Base-by-base conservation (phyloP, 2,888 invertebrate genomes). In the Cerceris ruficornis region DNA sequence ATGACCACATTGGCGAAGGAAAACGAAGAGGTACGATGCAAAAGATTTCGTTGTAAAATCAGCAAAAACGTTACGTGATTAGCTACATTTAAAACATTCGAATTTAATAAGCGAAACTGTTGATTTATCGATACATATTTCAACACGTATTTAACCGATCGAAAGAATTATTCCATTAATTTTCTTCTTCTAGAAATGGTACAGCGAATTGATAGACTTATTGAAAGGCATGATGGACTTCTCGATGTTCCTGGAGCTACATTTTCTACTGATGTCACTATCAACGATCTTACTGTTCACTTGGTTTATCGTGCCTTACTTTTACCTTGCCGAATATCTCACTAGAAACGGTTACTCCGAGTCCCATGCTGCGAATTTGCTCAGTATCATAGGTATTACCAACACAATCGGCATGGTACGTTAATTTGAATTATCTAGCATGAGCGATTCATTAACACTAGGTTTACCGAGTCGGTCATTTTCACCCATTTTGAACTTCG, bases 241-340 rank as follows among this genome's bases (percentile, higher is more conserved):
- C 88, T 95, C 95, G 39, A 94, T 97, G 91, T 96, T 97, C 91
- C 93, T 95, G 90, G 95, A 96, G 90, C 92, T 95, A 71, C 96
- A 97, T 85, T 98, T 97, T 92, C 94, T 96, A 81, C 93, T 97
- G 59, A 95, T 98, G 90, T 97, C 97, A 70, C 90, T 98, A 14
- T 97, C 98, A 68, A 98, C 98, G 82, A 95, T 98, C 86, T 94
- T 98, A 68, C 94, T 98, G 66, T 98, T 98, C 93, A 95, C 96
- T 88, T 98, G 98, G 97, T 97, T 97, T 92, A 98, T 99, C 89
- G 97, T 98, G 73, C 98, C 98, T 13, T 99, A 99, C 93, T 97
- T 98, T 92, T 98, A 98, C 93, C 94, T 98, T 79, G 96, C 97
- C 69, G 98, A 98, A 88, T 96, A 97, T 91, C 96, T 97, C 93